Evolutionary conservation across 2,888 invertebrate genomes (phyloP).

Genomic region (Thyatira batis): DNA sequence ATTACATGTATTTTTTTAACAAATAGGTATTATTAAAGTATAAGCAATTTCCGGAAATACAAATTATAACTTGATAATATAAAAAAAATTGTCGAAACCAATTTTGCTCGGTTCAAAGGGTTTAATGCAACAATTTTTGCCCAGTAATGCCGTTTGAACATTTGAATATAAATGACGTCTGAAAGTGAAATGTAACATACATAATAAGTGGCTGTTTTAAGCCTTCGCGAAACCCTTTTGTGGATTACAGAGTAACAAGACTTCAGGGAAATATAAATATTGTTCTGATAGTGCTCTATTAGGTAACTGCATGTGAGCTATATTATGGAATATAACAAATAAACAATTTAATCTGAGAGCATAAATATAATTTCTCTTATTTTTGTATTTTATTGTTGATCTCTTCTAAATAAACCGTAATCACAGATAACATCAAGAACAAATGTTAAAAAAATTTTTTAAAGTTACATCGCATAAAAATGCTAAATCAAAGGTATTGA

Average conservation of each 20-base stretch:
- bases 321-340: too few species aligned
- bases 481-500: too few species aligned
- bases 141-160: slow-evolving; percentile 80
- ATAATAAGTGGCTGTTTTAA: slow-evolving; percentile 83
- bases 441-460: too few species aligned
- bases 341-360: too few species aligned
- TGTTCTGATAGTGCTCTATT: too few species aligned
- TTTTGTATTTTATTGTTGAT: too few species aligned
- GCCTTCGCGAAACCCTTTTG: slow-evolving; percentile 80
- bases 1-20: too few species aligned
- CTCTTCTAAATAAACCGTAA: too few species aligned
- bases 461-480: too few species aligned
- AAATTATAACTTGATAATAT: slow-evolving; percentile 38
- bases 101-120: slow-evolving; percentile 76
- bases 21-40: not conserved
- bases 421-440: too few species aligned
- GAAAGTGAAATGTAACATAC: slow-evolving; percentile 83
- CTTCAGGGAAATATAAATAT: slow-evolving; percentile 25
- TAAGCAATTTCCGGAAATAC: slow-evolving; percentile 23
- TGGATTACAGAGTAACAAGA: slow-evolving; percentile 63
- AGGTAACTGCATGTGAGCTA: too few species aligned
- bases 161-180: slow-evolving; percentile 83
- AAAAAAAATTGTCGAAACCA: slow-evolving; percentile 63
- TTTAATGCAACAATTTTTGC: slow-evolving; percentile 79
- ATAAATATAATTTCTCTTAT: too few species aligned